phyloP scores from a whole-genome alignment of 2,797 vertebrate genomes.

The Cossypha heuglini region DNA sequence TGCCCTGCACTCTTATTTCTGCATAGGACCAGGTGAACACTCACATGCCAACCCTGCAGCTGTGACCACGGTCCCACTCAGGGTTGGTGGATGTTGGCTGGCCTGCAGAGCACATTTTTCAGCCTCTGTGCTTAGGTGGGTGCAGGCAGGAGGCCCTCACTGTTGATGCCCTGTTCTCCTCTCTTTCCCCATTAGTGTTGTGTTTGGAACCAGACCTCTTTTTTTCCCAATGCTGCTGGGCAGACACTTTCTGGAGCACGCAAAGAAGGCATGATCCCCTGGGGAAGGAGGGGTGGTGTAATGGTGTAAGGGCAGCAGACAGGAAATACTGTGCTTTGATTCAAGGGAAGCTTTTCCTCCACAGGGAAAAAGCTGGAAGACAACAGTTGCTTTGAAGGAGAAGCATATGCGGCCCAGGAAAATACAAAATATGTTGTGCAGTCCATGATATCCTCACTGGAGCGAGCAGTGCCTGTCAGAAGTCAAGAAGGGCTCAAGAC shows the following conservation, averaged over 20 bases:
- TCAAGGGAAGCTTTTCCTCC: background rate
- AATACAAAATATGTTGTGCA: background rate
- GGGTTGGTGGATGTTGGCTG: background rate
- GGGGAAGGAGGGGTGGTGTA: background rate
- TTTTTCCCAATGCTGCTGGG: background rate
- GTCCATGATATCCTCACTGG: background rate
- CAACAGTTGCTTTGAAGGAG: background rate
- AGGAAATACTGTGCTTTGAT: background rate
- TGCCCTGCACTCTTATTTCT: background rate
- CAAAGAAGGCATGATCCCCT: background rate
- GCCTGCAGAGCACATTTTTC: background rate
- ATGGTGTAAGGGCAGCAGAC: background rate
- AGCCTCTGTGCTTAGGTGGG: background rate
- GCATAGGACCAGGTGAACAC: fast-evolving
- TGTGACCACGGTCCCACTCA: fast-evolving
- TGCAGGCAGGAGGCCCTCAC: fast-evolving
- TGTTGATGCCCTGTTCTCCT: background rate
- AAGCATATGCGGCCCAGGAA: background rate
- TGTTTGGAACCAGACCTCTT: fast-evolving
- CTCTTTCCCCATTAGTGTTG: background rate
- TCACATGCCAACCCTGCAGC: fast-evolving
- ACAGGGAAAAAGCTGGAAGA: background rate
- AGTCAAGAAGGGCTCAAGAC: background rate
- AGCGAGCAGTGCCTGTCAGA: background rate
- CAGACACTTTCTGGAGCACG: background rate